Evolutionary conservation across 2,888 invertebrate species (phyloP).

Genomic region (Agrochola circellaris): DNA sequence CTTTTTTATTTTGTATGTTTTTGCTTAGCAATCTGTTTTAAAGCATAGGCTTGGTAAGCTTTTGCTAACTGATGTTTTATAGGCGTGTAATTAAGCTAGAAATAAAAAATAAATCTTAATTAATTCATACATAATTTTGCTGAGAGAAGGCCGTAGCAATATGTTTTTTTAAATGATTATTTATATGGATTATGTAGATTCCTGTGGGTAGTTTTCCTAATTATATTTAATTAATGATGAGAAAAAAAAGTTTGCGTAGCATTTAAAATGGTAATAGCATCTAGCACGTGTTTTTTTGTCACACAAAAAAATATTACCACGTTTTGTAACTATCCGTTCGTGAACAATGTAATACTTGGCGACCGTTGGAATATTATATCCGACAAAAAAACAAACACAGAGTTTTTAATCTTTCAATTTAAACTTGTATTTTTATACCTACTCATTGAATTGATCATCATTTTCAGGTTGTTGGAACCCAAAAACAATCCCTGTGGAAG

Average conservation of each 20-base stretch:
- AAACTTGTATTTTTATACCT: neutral
- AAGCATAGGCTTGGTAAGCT: neutral
- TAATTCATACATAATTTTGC: neutral
- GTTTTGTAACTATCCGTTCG: neutral
- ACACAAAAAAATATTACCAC: neutral
- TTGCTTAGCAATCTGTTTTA: slow-evolving; percentile 13
- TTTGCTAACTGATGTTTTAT: neutral
- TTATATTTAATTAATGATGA: neutral
- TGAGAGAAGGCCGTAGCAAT: neutral
- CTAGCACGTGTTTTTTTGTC: neutral
- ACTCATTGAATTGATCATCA: neutral
- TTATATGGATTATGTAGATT: neutral
- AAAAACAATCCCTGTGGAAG: slow-evolving; percentile 91
- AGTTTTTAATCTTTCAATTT: neutral
- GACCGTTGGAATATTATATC: neutral
- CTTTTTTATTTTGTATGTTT: neutral
- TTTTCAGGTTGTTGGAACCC: slow-evolving; percentile 94
- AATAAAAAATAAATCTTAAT: neutral
- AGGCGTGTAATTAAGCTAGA: neutral
- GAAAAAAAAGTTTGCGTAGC: neutral
- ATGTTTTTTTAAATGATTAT: neutral
- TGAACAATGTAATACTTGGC: too few relatives aligned
- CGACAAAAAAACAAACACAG: neutral
- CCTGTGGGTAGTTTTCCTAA: neutral
- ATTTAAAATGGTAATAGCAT: neutral